Evolutionary conservation across 1,140 invertebrate species (phyloP), one percentile per base, ranked within the genome.

Genomic region (Mesaphorura yosii): DNA sequence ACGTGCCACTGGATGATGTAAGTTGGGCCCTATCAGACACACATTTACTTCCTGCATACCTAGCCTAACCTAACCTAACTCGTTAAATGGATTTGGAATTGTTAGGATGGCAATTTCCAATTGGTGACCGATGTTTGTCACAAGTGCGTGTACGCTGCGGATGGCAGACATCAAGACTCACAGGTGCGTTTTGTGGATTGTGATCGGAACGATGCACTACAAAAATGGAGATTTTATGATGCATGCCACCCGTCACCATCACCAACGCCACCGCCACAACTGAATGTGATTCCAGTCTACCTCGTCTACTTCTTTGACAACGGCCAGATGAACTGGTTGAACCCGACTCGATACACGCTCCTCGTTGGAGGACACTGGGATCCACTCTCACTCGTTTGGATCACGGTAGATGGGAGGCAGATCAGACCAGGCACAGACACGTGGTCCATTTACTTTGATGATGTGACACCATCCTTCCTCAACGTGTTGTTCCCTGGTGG

Each of bases 361-460:
- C 46, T 48, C 20, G 5, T 31, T 6, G 29, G 29, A 10, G 46
- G 46, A 34, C 27, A 20, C 12, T 48, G 46, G 46, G 46, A 48
- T 22, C 19, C 46, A 15, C 19, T 31, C 12, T 7, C 26, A 10
- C 28, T n/a, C 3, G 37, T 20, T 48, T 48, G 46, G 46, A 17
- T 19, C 27, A 48, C 46, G 23, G 29, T 22, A 6, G 46, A 48
- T 34, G 46, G 46, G 10, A 27, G 26, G 20, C 20, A 48, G 20
- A 26, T 48, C 37, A 48, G 37, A 34, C 46, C 46, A 29, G 37
- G 37, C 46, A 48, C 46, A 6, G 26, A 29, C 15, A 5, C 20
- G 46, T 48, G 46, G 46, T 34, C 26, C 7, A 48, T 48, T 29
- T 48, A 48, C 46, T 48, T 48, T 48, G 46, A 31, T 34, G 19